Conservation (phyloP, 53 echinoderm and acorn worm species). For the Crossaster papposus region DNA sequence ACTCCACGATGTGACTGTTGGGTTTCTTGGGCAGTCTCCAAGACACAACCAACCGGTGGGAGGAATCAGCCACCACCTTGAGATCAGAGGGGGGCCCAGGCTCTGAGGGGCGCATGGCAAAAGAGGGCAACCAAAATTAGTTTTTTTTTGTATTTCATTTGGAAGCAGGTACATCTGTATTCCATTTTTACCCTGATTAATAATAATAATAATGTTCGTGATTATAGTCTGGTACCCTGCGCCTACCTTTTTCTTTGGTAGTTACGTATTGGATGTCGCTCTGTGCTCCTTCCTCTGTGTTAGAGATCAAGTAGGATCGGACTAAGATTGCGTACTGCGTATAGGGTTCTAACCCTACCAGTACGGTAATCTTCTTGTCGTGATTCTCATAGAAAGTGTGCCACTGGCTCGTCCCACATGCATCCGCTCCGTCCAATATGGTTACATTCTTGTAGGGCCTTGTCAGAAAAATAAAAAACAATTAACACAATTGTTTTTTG, state of each 20-base stretch:
- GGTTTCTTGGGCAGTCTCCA: constrained; percentile 76
- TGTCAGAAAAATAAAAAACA: neutral
- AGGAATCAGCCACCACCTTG: constrained; percentile 63
- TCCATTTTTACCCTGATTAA: too few relatives aligned
- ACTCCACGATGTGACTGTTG: constrained; percentile 76
- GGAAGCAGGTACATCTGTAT: too few relatives aligned
- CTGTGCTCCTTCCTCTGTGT: constrained; percentile 74
- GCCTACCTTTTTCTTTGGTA: constrained; percentile 74
- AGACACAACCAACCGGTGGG: constrained; percentile 59
- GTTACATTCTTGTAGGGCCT: constrained; percentile 78
- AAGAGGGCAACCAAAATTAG: neutral
- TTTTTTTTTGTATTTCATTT: too few relatives aligned
- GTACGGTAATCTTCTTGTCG: neutral
- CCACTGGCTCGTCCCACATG: constrained; percentile 84
- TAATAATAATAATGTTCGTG: too few relatives aligned
- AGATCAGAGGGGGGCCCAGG: constrained; percentile 68
- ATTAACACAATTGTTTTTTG: neutral
- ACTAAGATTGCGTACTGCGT: constrained; percentile 88
- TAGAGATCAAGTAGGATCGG: constrained; percentile 84
- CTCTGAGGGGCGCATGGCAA: constrained; percentile 21
- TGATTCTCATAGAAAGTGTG: constrained; percentile 68
- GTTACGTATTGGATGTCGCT: constrained; percentile 79
- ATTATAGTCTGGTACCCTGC: neutral
- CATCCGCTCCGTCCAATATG: constrained; percentile 87
- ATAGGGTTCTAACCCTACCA: constrained; percentile 71